phyloP scores from a whole-genome alignment of 1,140 invertebrate genomes.

The Anoplolepis gracilipes region DNA sequence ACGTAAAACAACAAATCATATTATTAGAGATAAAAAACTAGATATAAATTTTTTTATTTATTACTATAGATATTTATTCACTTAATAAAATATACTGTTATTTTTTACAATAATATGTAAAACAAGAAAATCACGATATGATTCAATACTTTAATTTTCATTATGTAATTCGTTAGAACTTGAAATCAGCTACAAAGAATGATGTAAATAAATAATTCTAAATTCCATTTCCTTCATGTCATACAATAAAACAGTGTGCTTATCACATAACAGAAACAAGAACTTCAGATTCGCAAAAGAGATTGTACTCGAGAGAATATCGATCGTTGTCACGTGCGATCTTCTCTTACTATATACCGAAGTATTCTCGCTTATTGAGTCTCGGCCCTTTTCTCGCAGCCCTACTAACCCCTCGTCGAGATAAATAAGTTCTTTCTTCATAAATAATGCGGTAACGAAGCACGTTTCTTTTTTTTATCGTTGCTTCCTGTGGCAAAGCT shows the following conservation, averaged over 20 bases:
- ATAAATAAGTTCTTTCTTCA: conserved; percentile 59
- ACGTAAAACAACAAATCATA: background rate
- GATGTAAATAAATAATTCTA: conserved; percentile 32
- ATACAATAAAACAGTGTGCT: background rate
- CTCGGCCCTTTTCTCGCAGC: conserved; percentile 26
- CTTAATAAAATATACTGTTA: background rate
- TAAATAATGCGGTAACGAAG: conserved; percentile 57
- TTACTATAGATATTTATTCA: background rate
- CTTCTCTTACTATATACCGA: conserved; percentile 19
- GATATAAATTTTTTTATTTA: background rate
- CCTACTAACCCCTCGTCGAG: conserved; percentile 25
- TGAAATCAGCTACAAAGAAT: background rate
- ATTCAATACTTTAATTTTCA: background rate
- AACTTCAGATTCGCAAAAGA: conserved; percentile 39
- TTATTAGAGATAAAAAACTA: background rate
- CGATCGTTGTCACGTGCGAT: conserved; percentile 40
- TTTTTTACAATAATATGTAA: background rate
- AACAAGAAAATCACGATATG: background rate
- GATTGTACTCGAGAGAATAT: conserved; percentile 49
- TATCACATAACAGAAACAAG: conserved; percentile 7
- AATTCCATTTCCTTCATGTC: background rate
- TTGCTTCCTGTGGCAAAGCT: background rate
- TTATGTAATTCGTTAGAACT: too few relatives aligned
- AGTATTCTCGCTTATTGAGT: conserved; percentile 41
- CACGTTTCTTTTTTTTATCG: conserved; percentile 20